phyloP scores from a whole-genome alignment of 2,797 vertebrate species.

The Halcyon smyrnensis region DNA sequence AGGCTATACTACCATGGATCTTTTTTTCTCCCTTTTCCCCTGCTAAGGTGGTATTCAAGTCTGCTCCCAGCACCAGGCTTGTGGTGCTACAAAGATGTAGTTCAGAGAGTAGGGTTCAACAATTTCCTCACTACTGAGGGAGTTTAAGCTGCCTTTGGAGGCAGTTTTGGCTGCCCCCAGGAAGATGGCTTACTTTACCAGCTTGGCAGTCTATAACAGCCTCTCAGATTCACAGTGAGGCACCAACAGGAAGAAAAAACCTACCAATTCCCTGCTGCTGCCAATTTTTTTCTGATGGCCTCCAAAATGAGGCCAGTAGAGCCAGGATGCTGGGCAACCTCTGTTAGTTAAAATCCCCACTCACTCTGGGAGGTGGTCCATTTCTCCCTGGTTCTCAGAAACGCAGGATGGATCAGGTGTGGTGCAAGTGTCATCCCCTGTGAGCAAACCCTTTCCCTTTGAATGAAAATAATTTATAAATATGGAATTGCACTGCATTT shows the following conservation, averaged over 20 bases:
- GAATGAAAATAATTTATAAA: neutral
- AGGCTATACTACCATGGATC: neutral
- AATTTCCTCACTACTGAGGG: neutral
- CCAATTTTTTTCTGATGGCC: neutral
- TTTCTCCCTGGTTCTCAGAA: neutral
- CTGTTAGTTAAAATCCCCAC: neutral
- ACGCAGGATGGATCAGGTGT: accelerated
- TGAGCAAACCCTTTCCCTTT: neutral
- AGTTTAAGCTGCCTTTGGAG: neutral
- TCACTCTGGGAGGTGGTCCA: neutral
- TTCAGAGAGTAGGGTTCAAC: neutral
- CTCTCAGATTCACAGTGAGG: neutral
- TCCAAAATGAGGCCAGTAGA: neutral
- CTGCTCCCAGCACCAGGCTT: neutral
- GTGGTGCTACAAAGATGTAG: neutral
- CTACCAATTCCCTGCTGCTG: neutral
- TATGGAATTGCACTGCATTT: neutral
- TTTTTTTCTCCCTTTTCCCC: neutral
- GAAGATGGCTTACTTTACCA: neutral
- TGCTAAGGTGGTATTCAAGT: neutral
- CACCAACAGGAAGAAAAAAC: neutral
- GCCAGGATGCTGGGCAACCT: neutral
- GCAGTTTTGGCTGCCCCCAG: neutral
- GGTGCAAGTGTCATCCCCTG: neutral
- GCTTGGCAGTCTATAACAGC: neutral